Base-by-base conservation (phyloP, 2,113 vertebrate species). In the Uria aalge region DNA sequence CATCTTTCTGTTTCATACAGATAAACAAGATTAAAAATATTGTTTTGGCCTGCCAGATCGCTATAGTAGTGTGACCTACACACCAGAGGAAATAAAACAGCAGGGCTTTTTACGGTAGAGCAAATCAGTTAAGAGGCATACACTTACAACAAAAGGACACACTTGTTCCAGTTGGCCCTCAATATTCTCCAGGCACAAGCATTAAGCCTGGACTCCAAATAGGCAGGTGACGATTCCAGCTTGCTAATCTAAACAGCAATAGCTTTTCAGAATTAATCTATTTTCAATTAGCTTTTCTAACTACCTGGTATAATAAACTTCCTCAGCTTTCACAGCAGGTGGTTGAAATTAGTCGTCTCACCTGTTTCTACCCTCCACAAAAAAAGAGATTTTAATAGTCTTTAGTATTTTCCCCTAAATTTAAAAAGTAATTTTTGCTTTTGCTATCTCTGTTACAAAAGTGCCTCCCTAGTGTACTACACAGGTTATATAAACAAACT, bases 181-280 rank as follows among this genome's bases (percentile, higher is more conserved):
- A 56, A 4, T 77, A 83, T 85, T 92, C 76, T 85, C 66, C 30
- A 92, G 93, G 52, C 40, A 77, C 26, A 71, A 24, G 68, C 53
- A 71, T 45, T 63, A 55, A 80, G n/a, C 40, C 76, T 59, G 41
- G 93, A 88, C 48, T 72, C 62, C 75, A 93, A 91, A 86, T 4
- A 93, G 36, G 48, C 47, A 91, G 71, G 60, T 92, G 78, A 95
- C 52, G 60, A 89, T 55, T 92, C 41, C 81, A 88, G 45, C 24
- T 81, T 83, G 45, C 47, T 94, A 75, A 87, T 45, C 45, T 50
- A 64, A 74, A 59, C 15, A 81, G 56, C 11, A 1, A 95, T 15
- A 80, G 67, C 56, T 86, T 96, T 66, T 34, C 91, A 92, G 77
- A 87, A 91, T 85, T 32, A 76, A 87, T 84, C 67, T 92, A 36